Percentiles rank a stretch among this genome's conserved stretches.
phyloP scores from a whole-genome alignment of 2,113 vertebrate species.

The Pomatorhinus ruficollis region DNA sequence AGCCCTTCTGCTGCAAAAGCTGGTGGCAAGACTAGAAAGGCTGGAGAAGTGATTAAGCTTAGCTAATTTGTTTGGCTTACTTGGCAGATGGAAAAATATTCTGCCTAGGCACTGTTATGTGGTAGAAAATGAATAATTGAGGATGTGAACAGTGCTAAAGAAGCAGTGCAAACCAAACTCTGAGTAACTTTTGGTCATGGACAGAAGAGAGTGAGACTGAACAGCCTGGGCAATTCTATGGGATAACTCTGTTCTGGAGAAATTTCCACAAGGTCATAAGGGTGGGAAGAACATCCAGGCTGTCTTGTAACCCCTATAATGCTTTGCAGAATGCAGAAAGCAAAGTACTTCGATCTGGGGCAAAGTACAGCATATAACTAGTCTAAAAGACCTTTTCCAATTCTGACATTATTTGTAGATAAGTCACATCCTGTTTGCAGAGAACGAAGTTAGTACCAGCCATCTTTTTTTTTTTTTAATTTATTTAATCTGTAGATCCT shows the following conservation, averaged over 20 bases:
- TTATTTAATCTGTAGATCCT: neutral
- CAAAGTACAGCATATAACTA: neutral
- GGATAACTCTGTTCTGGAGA: neutral
- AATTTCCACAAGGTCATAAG: neutral
- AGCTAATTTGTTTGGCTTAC: neutral
- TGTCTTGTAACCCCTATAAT: neutral
- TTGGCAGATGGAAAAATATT: neutral
- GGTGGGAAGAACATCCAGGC: neutral
- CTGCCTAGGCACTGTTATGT: neutral
- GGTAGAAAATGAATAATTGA: neutral
- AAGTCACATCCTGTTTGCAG: neutral
- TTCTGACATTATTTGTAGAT: neutral
- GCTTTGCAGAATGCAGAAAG: neutral
- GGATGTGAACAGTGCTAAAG: neutral
- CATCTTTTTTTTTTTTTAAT: neutral
- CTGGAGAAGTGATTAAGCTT: neutral
- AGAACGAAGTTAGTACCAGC: neutral
- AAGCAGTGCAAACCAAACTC: neutral
- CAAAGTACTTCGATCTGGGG: neutral
- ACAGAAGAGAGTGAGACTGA: neutral
- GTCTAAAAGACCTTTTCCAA: neutral
- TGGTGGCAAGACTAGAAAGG: neutral
- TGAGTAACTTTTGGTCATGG: neutral
- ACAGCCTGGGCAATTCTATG: neutral
- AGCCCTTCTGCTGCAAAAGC: neutral